Evolutionary conservation across 2,797 vertebrate species (phyloP), one percentile per base, ranked within the genome.

Genomic region (Lepidocolaptes lacrymiger): DNA sequence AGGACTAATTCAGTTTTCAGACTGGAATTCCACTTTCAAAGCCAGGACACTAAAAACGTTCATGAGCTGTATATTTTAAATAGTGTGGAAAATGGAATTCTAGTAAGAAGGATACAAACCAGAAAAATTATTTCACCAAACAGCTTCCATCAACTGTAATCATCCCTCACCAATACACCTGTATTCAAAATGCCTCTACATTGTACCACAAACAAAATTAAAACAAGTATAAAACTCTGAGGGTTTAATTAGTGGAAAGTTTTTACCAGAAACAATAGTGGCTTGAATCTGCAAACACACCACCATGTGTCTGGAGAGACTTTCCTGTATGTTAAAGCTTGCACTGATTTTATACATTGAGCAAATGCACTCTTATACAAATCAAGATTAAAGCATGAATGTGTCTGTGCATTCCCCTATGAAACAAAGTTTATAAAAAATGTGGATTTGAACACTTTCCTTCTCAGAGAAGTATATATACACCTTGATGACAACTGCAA

Each of bases 31-130:
- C 34, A 51, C 10, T 85, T 73, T 37, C 36, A 91, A 91, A 85
- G 32, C 28, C 36, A 74, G 23, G 37, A 11, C 7, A 64, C 30
- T 32, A 69, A 58, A 78, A 64, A 32, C 6, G 10, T 39, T 44
- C 58, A 17, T 36, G 32, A 89, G 12, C 14, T 19, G 2, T 46
- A 77, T 63, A 44, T 71, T 71, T 13, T 26, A 54, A 78, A 51
- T 21, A 0, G 0, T 28, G 26, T 43, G 19, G 63, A 55, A 91
- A 81, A 82, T 0, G 0, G 46, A 73, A 62, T 79, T 84, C n/a
- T 1, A 7, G 1, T 22, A 63, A 2, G 17, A 80, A 78, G 10
- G 71, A 61, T 8, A 82, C 6, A 78, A 90, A 75, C 0, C n/a
- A 79, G 26, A 68, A 76, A 41, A 73, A 26, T 21, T 22, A 32